These are phyloP conservation scores for Diarsia brunnea DNA, from an alignment of 2,888 invertebrate species.

Conservation along the genomic window DNA sequence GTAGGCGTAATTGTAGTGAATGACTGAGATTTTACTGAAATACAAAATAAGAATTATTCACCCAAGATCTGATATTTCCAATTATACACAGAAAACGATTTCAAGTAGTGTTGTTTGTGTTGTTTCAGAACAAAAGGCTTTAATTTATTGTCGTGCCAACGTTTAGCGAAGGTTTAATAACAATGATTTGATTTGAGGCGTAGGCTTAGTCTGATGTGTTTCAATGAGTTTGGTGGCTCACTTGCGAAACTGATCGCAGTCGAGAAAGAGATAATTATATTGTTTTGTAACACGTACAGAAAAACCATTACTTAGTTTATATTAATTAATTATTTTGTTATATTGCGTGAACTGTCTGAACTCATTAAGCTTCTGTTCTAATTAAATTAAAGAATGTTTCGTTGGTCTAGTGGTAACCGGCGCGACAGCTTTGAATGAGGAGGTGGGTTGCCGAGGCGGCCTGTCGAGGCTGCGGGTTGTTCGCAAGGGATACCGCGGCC, in stretches of 20 bases:
- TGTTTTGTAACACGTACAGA: conserved; percentile 27
- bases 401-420: too few relatives aligned
- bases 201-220: conserved; percentile 71
- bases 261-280: conserved; percentile 50
- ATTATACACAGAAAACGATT: not conserved
- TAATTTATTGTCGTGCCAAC: conserved; percentile 45
- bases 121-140: conserved; percentile 1
- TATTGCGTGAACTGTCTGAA: conserved; percentile 3
- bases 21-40: not conserved
- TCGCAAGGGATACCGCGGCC: too few relatives aligned
- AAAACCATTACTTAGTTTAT: conserved; percentile 26
- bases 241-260: conserved; percentile 64
- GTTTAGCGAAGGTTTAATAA: conserved; percentile 44
- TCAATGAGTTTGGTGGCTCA: conserved; percentile 66
- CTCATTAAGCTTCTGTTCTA: not conserved
- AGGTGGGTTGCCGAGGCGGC: too few relatives aligned
- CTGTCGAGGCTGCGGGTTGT: too few relatives aligned
- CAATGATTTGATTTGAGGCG: conserved; percentile 60
- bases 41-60: too few relatives aligned
- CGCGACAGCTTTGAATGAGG: too few relatives aligned
- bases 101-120: too few relatives aligned
- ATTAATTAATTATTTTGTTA: conserved; percentile 13
- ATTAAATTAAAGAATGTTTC: not conserved
- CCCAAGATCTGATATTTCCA: too few relatives aligned
- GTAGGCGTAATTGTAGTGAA: not conserved